phyloP scores from a whole-genome alignment of 1,140 invertebrate genomes.

The Drosophila persimilis region DNA sequence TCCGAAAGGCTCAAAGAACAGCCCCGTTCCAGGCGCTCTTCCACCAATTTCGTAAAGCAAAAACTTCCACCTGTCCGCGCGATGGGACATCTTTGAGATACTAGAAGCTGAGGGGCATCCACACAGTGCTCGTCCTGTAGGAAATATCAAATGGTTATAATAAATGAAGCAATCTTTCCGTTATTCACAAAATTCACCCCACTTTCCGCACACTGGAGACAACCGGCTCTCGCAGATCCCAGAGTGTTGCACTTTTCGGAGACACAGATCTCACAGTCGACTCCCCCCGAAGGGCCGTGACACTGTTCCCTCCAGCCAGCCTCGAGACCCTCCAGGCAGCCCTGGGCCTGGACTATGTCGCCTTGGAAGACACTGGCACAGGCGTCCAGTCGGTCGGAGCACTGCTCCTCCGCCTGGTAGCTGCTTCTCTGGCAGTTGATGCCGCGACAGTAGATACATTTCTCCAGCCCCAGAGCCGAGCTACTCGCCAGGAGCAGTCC shows the following conservation, averaged over 20 bases:
- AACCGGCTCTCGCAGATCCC: slow-evolving; percentile 27
- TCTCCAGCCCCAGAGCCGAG: slow-evolving; percentile 38
- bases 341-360: slow-evolving; percentile 60
- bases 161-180: neutral
- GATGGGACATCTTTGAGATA: slow-evolving; percentile 47
- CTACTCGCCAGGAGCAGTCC: slow-evolving; percentile 11
- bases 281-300: neutral
- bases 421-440: slow-evolving; percentile 70
- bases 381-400: slow-evolving; percentile 56
- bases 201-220: slow-evolving; percentile 62
- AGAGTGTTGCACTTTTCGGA: slow-evolving; percentile 61
- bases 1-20: slow-evolving; percentile 49
- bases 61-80: slow-evolving; percentile 54
- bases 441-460: slow-evolving; percentile 63
- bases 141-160: neutral
- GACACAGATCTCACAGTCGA: slow-evolving; percentile 55
- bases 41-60: slow-evolving; percentile 49
- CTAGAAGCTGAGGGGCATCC: slow-evolving; percentile 25
- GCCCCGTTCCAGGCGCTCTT: slow-evolving; percentile 49
- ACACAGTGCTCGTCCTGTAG: slow-evolving; percentile 53
- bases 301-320: slow-evolving; percentile 31
- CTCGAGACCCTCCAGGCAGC: slow-evolving; percentile 51
- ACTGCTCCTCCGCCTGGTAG: slow-evolving; percentile 51
- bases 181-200: slow-evolving; percentile 21
- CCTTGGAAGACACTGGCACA: slow-evolving; percentile 66